A percentile compares a stretch with the other conserved stretches of the same genome.
phyloP scores from a whole-genome alignment of 92 coral and sea anemone genomes.

The Actinernus sp. region DNA sequence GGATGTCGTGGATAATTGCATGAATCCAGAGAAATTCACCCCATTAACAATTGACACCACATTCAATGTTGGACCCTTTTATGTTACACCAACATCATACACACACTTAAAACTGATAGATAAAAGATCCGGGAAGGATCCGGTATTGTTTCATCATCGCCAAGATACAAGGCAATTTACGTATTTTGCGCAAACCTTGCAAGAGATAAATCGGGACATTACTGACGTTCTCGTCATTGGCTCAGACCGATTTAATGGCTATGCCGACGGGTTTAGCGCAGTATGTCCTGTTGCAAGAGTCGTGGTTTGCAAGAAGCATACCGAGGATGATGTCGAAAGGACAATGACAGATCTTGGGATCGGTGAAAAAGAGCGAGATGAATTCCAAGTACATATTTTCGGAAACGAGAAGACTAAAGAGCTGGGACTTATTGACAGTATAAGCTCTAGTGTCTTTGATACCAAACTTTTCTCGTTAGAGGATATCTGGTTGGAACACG shows the following conservation, averaged over 20 bases:
- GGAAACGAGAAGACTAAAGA: constrained; percentile 18
- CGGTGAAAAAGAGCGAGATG: background rate
- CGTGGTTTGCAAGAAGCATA: constrained; percentile 27
- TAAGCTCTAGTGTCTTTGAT: constrained; percentile 5
- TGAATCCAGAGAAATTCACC: constrained; percentile 16
- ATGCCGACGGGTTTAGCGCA: constrained; percentile 16
- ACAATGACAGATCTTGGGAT: constrained; percentile 12
- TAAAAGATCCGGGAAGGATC: constrained; percentile 41
- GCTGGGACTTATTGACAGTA: constrained; percentile 26
- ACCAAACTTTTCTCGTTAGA: background rate
- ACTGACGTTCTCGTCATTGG: constrained; percentile 23
- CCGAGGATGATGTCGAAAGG: constrained; percentile 14
- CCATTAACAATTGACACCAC: constrained; percentile 51
- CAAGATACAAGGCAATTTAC: constrained; percentile 38
- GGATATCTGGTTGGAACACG: constrained; percentile 9
- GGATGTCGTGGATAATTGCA: constrained; percentile 40
- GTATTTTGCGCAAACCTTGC: constrained; percentile 49
- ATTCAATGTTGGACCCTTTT: constrained; percentile 40
- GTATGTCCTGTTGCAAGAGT: constrained; percentile 34
- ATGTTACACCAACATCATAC: constrained; percentile 46
- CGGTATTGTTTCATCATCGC: constrained; percentile 42
- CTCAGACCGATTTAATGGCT: constrained; percentile 25
- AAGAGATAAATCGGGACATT: constrained; percentile 8
- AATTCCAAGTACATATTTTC: constrained; percentile 20
- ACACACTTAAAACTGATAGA: constrained; percentile 38